Evolutionary conservation across 2,113 vertebrate species (phyloP).

Genomic region (Corydoras sp.): DNA sequence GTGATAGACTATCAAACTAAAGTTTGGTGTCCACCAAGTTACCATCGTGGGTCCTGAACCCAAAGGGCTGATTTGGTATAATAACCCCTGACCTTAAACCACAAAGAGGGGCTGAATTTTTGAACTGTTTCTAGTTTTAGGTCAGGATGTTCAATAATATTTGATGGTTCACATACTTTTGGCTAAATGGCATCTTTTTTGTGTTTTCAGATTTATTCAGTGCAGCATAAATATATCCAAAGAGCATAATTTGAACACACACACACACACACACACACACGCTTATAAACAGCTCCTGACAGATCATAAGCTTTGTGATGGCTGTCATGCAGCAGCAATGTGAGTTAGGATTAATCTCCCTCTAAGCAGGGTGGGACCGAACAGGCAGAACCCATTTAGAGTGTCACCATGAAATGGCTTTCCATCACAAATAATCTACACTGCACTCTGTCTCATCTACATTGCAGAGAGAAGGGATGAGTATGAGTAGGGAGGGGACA

Average conservation of each 20-base stretch:
- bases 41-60: too few relatives aligned
- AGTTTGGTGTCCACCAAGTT: too few relatives aligned
- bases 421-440: conserved; percentile 56
- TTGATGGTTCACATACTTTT: too few relatives aligned
- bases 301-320: conserved; percentile 37
- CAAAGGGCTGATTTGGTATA: too few relatives aligned
- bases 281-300: conserved; percentile 14
- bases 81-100: too few relatives aligned
- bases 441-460: conserved; percentile 67
- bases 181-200: too few relatives aligned
- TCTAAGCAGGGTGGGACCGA: conserved; percentile 43
- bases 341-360: conserved; percentile 56
- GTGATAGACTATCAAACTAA: too few relatives aligned
- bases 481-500: conserved; percentile 47
- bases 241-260: background rate
- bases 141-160: too few relatives aligned
- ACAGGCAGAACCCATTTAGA: conserved; percentile 57
- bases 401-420: conserved; percentile 43
- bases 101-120: too few relatives aligned
- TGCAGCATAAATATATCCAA: too few relatives aligned
- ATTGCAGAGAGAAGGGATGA: conserved; percentile 49
- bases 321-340: conserved; percentile 40
- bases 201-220: too few relatives aligned
- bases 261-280: conserved; percentile 36
- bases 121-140: too few relatives aligned